Evolutionary conservation across 92 coral and sea anemone species (phyloP).

Genomic region (Parazoanthus swiftii): DNA sequence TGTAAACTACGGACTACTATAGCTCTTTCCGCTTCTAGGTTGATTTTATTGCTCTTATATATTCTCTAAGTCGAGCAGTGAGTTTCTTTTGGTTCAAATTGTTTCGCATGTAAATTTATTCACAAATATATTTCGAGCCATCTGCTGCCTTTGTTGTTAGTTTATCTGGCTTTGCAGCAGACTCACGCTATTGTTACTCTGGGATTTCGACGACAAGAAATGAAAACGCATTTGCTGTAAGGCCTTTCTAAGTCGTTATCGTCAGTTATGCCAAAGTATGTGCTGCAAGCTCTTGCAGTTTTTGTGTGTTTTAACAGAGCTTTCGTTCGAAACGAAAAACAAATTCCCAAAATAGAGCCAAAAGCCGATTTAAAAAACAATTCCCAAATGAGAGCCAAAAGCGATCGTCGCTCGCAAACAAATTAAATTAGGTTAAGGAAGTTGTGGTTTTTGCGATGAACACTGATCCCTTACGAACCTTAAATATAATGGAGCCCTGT

Average conservation of each 20-base stretch:
- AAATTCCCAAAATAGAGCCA: no score
- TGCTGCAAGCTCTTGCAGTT: background rate
- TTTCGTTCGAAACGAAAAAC: background rate
- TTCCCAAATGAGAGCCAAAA: background rate
- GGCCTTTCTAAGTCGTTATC: background rate
- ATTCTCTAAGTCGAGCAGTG: background rate
- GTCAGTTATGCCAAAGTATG: background rate
- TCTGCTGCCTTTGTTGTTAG: conserved; percentile 37
- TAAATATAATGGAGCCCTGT: background rate
- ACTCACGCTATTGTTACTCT: conserved; percentile 35
- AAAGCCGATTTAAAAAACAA: no score
- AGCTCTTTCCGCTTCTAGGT: background rate
- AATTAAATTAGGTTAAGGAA: background rate
- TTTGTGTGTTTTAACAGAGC: background rate
- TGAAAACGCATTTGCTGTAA: background rate
- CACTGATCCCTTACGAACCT: background rate
- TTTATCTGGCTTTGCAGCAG: background rate
- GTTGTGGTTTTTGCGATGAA: background rate
- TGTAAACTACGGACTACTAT: background rate
- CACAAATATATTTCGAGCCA: background rate
- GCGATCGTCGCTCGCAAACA: no score
- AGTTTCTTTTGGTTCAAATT: conserved; percentile 14
- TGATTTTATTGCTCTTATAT: background rate
- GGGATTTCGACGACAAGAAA: background rate
- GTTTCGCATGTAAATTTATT: conserved; percentile 35